phyloP scores from a whole-genome alignment of 2,888 invertebrate genomes.

The Mythimna pallens region DNA sequence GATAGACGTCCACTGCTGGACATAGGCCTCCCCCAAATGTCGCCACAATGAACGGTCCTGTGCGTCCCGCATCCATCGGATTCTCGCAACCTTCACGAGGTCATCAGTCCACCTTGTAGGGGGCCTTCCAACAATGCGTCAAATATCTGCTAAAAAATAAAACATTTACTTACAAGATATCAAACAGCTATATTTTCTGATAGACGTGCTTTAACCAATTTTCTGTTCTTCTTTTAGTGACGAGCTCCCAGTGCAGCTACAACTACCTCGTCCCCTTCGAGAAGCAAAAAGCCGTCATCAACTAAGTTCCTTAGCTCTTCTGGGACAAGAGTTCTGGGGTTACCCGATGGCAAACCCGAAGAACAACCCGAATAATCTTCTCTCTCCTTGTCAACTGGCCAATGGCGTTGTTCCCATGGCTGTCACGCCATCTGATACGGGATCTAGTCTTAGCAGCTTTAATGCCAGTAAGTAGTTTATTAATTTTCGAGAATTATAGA shows the following conservation, averaged over 20 bases:
- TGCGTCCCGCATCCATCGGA: too few species aligned
- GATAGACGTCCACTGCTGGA: too few species aligned
- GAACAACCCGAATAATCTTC: conserved; percentile 84
- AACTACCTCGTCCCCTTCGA: conserved; percentile 95
- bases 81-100: too few species aligned
- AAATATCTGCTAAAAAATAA: too few species aligned
- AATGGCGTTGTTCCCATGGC: conserved; percentile 86
- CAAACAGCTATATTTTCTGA: too few species aligned
- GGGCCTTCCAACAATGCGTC: too few species aligned
- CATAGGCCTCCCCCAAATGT: too few species aligned
- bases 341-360: conserved; percentile 95
- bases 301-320: conserved; percentile 96
- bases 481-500: neutral
- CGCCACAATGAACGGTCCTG: too few species aligned
- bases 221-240: conserved; percentile 91
- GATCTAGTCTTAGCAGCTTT: conserved; percentile 94
- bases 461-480: conserved; percentile 88
- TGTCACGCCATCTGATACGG: conserved; percentile 92
- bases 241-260: conserved; percentile 97
- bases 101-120: too few species aligned
- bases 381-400: conserved; percentile 82
- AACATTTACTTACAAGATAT: neutral
- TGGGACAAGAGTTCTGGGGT: conserved; percentile 97
- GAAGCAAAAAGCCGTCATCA: conserved; percentile 97
- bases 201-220: neutral